These are phyloP conservation scores for Anthophora plumipes DNA, from an alignment of 2,888 invertebrate species.

Conservation along the genomic window DNA sequence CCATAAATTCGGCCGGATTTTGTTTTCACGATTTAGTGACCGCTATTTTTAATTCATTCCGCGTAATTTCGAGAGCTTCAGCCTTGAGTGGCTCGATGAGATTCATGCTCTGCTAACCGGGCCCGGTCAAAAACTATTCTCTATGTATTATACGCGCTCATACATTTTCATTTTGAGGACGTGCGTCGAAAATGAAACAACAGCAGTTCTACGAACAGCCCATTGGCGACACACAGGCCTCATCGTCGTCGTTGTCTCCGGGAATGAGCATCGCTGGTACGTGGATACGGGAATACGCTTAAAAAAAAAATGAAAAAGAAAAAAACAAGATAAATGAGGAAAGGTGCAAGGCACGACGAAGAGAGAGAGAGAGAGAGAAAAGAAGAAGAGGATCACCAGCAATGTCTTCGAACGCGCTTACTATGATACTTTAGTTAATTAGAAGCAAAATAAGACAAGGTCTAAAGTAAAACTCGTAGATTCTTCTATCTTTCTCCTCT, in stretches of 20 bases:
- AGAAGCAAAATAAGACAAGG: conserved; percentile 72
- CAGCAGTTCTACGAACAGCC: conserved; percentile 35
- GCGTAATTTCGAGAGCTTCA: conserved; percentile 62
- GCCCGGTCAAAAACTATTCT: conserved; percentile 55
- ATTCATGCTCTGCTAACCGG: conserved; percentile 61
- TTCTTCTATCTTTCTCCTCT: conserved; percentile 58
- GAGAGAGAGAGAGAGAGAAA: neutral
- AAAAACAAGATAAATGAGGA: conserved; percentile 45
- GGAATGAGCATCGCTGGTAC: conserved; percentile 13
- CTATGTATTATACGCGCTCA: conserved; percentile 59
- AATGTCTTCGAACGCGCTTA: conserved; percentile 62
- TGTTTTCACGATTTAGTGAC: conserved; percentile 63
- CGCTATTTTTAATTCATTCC: conserved; percentile 66
- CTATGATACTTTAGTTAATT: conserved; percentile 77
- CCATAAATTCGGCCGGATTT: conserved; percentile 61
- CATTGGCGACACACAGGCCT: conserved; percentile 3
- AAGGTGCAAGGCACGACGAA: conserved; percentile 34
- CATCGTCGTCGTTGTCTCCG: conserved; percentile 19
- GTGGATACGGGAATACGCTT: conserved; percentile 27
- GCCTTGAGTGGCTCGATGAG: conserved; percentile 61
- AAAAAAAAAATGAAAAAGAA: no score
- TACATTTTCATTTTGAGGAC: conserved; percentile 66
- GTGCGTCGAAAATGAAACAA: conserved; percentile 65
- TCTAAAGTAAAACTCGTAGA: conserved; percentile 62
- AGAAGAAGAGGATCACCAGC: conserved; percentile 40